Evolutionary conservation across 2,888 invertebrate genomes (phyloP).

Genomic region (Microctonus brassicae): DNA sequence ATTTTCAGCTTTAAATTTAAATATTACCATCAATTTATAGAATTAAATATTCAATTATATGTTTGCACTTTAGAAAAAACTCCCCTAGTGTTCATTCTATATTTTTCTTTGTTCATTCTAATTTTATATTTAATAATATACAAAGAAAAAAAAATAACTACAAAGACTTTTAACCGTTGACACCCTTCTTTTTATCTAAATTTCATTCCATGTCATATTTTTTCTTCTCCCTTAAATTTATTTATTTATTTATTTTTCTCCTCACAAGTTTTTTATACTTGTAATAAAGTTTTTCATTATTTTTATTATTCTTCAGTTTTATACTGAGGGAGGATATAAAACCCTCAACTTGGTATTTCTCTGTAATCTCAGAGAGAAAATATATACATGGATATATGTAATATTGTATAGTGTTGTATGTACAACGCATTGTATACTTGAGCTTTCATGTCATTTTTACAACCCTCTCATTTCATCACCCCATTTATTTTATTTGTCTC

Average conservation of each 20-base stretch:
- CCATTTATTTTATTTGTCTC: not conserved
- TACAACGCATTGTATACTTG: not conserved
- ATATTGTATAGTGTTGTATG: not conserved
- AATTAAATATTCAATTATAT: too few species aligned
- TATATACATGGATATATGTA: not conserved
- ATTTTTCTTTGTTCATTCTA: too few species aligned
- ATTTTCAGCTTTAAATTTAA: too few species aligned
- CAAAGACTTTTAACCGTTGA: not conserved
- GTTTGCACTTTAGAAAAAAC: too few species aligned
- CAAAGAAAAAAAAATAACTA: not conserved
- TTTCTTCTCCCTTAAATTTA: not conserved
- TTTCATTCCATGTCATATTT: not conserved
- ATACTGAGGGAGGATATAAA: not conserved
- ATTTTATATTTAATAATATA: too few species aligned
- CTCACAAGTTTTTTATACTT: too few species aligned
- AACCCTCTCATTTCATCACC: not conserved
- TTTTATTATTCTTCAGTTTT: not conserved
- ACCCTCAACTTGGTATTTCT: slow-evolving; percentile 26
- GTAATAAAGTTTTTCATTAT: too few species aligned
- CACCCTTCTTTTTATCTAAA: not conserved
- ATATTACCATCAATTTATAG: too few species aligned
- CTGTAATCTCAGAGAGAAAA: slow-evolving; percentile 54
- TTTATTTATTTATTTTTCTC: too few species aligned
- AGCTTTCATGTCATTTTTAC: not conserved
- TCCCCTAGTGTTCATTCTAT: too few species aligned